Evolutionary conservation across 2,888 invertebrate genomes (phyloP).

Genomic region (Candidula unifasciata): DNA sequence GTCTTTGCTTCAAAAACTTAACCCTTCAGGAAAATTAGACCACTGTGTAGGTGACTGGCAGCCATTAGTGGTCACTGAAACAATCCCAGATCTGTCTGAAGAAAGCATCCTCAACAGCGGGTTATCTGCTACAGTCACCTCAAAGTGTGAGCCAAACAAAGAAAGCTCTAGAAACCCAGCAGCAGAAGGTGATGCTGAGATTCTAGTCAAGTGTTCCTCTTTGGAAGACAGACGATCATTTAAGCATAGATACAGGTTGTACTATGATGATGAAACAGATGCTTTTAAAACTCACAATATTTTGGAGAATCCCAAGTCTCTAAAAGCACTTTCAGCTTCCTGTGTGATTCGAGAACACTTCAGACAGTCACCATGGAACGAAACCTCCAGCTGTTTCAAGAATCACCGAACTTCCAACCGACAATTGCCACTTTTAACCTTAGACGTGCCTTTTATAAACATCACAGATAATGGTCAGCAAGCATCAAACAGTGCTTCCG

Average conservation of each 20-base stretch:
- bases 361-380: not conserved
- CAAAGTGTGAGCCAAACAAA: not conserved
- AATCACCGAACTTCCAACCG: not conserved
- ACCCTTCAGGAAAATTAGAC: not conserved
- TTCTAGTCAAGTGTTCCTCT: not conserved
- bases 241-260: conserved; percentile 42
- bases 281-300: not conserved
- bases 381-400: not conserved
- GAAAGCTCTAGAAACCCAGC: not conserved
- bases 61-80: not conserved
- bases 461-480: not conserved
- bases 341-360: conserved; percentile 27
- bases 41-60: not conserved
- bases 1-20: not conserved
- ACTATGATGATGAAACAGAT: conserved; percentile 36
- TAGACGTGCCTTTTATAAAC: no score
- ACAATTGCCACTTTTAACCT: not conserved
- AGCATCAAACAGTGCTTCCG: not conserved
- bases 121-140: not conserved
- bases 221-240: conserved; percentile 31
- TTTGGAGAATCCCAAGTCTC: conserved; percentile 14
- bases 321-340: conserved; percentile 26
- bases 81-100: no score
- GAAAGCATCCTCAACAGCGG: not conserved
- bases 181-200: conserved; percentile 10